Percentiles rank a stretch among this genome's conserved stretches.
Evolutionary conservation across 2,888 invertebrate genomes (phyloP).

Genomic region (Aspidiotus rigidus): DNA sequence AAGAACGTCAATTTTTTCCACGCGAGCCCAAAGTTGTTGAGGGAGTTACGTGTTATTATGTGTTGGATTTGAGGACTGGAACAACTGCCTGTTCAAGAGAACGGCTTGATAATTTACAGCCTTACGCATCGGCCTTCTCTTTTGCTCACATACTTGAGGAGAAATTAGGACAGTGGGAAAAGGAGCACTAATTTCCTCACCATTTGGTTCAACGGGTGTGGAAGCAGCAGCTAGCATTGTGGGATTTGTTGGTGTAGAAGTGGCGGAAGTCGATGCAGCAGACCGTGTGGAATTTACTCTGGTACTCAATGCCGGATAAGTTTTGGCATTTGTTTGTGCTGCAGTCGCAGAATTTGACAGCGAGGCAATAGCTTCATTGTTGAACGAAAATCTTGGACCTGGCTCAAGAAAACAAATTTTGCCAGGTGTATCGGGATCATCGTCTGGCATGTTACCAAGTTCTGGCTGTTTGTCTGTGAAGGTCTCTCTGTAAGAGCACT

Average conservation of each 20-base stretch:
- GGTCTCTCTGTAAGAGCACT: conserved; percentile 4
- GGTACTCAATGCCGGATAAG: too few relatives aligned
- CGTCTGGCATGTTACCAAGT: not conserved
- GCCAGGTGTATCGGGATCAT: not conserved
- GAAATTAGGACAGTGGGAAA: conserved; percentile 11
- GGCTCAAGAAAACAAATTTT: not conserved
- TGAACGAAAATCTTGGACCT: not conserved
- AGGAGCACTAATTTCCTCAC: not conserved
- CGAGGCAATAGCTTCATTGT: conserved; percentile 7
- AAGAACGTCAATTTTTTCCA: not conserved
- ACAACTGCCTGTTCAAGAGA: not conserved
- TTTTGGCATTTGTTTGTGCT: not conserved
- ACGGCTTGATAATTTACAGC: conserved; percentile 13
- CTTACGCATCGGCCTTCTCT: not conserved
- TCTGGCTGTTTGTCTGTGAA: too few relatives aligned
- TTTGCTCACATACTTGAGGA: not conserved
- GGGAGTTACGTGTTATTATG: conserved; percentile 2
- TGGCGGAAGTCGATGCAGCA: not conserved
- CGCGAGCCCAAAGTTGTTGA: not conserved
- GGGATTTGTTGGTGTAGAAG: conserved; percentile 1
- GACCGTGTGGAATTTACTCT: too few relatives aligned
- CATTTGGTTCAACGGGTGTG: not conserved
- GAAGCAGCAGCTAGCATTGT: not conserved
- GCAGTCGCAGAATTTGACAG: too few relatives aligned
- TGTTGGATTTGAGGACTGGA: not conserved